Percentiles rank a stretch among this genome's conserved stretches.
These are phyloP conservation scores for Sarcophaga variegata DNA, from an alignment of 2,888 invertebrate genomes.

Conservation along the genomic window DNA sequence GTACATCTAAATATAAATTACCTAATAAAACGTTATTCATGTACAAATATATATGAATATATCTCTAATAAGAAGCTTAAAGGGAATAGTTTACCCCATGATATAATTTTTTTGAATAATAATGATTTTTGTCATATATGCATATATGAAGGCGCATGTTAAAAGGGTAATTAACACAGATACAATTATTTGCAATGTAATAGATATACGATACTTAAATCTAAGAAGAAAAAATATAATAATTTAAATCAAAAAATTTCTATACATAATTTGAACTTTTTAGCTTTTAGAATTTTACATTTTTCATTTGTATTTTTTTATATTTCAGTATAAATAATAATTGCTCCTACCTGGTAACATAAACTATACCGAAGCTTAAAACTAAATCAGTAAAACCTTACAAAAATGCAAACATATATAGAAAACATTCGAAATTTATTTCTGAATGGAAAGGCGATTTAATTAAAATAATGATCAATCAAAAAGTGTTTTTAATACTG, in stretches of 20 bases:
- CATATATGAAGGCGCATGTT: constrained; percentile 9
- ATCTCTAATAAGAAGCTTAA: neutral
- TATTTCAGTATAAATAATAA: constrained; percentile 39
- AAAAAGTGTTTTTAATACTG: neutral
- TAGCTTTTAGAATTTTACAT: constrained; percentile 54
- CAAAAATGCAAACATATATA: neutral
- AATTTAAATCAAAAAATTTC: constrained; percentile 53
- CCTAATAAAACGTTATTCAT: constrained; percentile 14
- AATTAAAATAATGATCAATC: neutral
- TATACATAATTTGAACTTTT: constrained; percentile 69
- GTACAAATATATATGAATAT: neutral
- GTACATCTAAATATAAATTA: constrained; percentile 21
- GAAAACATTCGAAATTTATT: too few relatives aligned
- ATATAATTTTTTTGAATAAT: neutral
- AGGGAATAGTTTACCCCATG: neutral
- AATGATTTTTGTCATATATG: neutral
- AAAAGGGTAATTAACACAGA: constrained; percentile 6
- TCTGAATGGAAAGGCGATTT: neutral
- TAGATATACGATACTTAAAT: constrained; percentile 1
- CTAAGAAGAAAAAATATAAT: constrained; percentile 25
- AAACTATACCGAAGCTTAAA: constrained; percentile 29
- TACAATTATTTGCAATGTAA: constrained; percentile 1
- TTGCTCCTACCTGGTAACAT: constrained; percentile 42
- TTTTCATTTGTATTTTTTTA: constrained; percentile 45
- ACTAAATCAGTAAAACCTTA: neutral